These are phyloP conservation scores for Myodes glareolus DNA, from an alignment of 2,113 vertebrate species.

Conservation along the genomic window DNA sequence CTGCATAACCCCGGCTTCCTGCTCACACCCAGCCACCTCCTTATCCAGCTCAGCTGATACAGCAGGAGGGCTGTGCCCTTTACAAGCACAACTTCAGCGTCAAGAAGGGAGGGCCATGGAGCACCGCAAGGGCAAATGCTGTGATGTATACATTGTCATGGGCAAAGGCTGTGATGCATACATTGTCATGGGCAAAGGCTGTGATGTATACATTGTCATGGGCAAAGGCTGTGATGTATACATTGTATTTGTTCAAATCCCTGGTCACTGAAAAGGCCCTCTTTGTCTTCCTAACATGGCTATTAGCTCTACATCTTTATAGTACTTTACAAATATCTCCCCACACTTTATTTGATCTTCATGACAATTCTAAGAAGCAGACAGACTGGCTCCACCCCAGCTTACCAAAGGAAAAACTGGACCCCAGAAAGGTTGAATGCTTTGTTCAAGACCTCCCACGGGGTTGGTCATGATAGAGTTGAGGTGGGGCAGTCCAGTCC, in stretches of 20 bases:
- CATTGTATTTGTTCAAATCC: not conserved
- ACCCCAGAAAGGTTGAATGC: not conserved
- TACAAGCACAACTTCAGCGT: not conserved
- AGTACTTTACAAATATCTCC: not conserved
- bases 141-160: too few species aligned
- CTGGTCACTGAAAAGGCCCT: not conserved
- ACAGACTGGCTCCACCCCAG: not conserved
- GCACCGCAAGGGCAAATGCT: not conserved
- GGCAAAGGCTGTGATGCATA: not conserved
- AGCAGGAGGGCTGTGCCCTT: not conserved
- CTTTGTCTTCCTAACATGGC: constrained; percentile 7
- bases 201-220: too few species aligned
- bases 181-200: not conserved
- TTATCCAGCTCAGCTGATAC: not conserved
- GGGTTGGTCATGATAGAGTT: not conserved
- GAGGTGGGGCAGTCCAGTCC: not conserved
- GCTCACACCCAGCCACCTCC: not conserved
- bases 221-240: not conserved
- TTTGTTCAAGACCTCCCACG: not conserved
- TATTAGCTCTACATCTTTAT: not conserved
- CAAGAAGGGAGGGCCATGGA: not conserved
- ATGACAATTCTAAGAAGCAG: constrained; percentile 2
- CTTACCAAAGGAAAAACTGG: not conserved
- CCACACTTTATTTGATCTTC: not conserved
- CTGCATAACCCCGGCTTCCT: not conserved